A percentile compares a stretch with the other conserved stretches of the same genome.
These are phyloP conservation scores for Operophtera brumata DNA, from an alignment of 2,888 invertebrate genomes.

Conservation along the genomic window DNA sequence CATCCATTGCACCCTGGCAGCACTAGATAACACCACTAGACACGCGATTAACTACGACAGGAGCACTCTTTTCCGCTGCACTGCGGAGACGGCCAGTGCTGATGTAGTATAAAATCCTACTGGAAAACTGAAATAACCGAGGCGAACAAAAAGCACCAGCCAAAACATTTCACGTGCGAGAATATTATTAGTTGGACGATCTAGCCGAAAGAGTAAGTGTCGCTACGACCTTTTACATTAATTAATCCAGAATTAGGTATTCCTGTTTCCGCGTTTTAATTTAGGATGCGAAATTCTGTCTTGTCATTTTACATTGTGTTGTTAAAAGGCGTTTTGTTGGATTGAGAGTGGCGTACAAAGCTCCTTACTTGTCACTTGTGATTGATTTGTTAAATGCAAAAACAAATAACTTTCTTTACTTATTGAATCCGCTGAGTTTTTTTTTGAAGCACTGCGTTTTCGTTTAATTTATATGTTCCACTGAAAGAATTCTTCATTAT, in stretches of 20 bases:
- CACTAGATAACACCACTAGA: slow-evolving; percentile 36
- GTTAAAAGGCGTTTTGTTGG: slow-evolving; percentile 33
- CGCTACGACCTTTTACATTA: slow-evolving; percentile 63
- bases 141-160: slow-evolving; percentile 80
- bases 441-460: not conserved
- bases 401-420: slow-evolving; percentile 34
- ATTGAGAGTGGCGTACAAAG: slow-evolving; percentile 57
- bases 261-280: slow-evolving; percentile 50
- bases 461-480: slow-evolving; percentile 30
- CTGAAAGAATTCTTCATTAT: slow-evolving; percentile 34
- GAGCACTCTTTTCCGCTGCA: slow-evolving; percentile 50
- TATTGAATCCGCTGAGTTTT: slow-evolving; percentile 12
- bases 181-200: slow-evolving; percentile 81
- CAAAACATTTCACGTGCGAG: slow-evolving; percentile 80
- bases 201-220: slow-evolving; percentile 78
- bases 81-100: slow-evolving; percentile 71
- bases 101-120: slow-evolving; percentile 78
- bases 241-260: slow-evolving; percentile 54
- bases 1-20: slow-evolving; percentile 43
- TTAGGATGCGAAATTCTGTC: slow-evolving; percentile 36
- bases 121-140: slow-evolving; percentile 81
- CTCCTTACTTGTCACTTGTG: slow-evolving; percentile 46
- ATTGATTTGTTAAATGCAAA: slow-evolving; percentile 43
- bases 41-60: slow-evolving; percentile 33
- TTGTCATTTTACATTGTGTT: slow-evolving; percentile 36